Evolutionary conservation across 1,140 invertebrate genomes (phyloP).

Genomic region (Zophobas morio): DNA sequence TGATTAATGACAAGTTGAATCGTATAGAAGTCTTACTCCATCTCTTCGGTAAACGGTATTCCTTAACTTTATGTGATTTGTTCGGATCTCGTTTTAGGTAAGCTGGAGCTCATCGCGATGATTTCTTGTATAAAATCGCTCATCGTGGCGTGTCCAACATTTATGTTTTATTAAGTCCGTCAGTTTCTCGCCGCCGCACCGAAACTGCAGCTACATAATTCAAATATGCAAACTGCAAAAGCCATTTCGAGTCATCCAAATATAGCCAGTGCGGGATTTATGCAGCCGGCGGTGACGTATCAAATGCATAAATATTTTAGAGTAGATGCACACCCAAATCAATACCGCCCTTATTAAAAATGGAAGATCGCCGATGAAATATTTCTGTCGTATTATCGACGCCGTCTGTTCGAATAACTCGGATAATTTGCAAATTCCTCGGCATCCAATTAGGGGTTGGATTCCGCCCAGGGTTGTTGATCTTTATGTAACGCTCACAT

Average conservation of each 20-base stretch:
- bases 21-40: too few relatives aligned
- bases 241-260: conserved; percentile 18
- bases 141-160: background rate
- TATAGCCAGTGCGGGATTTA: conserved; percentile 25
- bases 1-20: background rate
- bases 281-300: conserved; percentile 4
- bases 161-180: conserved; percentile 10
- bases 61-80: too few relatives aligned
- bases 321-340: conserved; percentile 12
- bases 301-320: conserved; percentile 27
- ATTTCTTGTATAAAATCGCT: too few relatives aligned
- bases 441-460: too few relatives aligned
- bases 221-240: conserved; percentile 10
- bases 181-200: conserved; percentile 4
- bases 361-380: background rate
- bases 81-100: too few relatives aligned
- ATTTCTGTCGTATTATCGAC: too few relatives aligned
- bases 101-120: too few relatives aligned
- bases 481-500: background rate
- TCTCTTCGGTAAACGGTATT: too few relatives aligned
- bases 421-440: too few relatives aligned
- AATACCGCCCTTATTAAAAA: background rate
- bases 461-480: too few relatives aligned
- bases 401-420: too few relatives aligned
- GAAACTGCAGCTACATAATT: conserved; percentile 33